These are phyloP conservation scores for Dolichopus griseipennis DNA, from an alignment of 2,888 invertebrate genomes.

Conservation along the genomic window DNA sequence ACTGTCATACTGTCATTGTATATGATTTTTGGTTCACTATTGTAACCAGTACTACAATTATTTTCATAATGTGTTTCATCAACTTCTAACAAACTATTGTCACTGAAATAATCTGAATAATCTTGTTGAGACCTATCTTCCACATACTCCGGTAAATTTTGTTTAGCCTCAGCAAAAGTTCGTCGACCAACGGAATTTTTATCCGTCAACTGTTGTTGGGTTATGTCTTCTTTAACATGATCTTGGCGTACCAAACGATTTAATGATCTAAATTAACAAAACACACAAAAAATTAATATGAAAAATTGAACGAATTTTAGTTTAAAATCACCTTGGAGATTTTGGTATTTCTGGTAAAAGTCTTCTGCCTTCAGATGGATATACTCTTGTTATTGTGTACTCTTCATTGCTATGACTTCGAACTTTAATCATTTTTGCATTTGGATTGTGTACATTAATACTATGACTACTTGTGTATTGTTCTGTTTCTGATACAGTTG, in stretches of 20 bases:
- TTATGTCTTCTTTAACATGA: conserved; percentile 36
- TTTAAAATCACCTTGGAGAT: conserved; percentile 27
- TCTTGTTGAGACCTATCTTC: conserved; percentile 29
- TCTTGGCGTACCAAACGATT: conserved; percentile 40
- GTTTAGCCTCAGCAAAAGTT: conserved; percentile 41
- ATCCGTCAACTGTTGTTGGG: conserved; percentile 19
- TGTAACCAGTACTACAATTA: conserved; percentile 34
- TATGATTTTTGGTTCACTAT: conserved; percentile 39
- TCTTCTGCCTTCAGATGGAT: conserved; percentile 32
- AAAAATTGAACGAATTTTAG: neutral
- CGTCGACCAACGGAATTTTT: conserved; percentile 24
- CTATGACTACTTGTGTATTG: conserved; percentile 41
- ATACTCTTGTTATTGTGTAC: conserved; percentile 35
- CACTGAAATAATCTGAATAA: conserved; percentile 35
- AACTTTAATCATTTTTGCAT: conserved; percentile 42
- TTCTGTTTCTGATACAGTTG: conserved; percentile 34
- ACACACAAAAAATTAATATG: conserved; percentile 12
- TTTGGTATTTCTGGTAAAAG: conserved; percentile 40
- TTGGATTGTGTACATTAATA: conserved; percentile 38
- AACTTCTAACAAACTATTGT: conserved; percentile 36
- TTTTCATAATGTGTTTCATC: conserved; percentile 40
- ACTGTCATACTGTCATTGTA: conserved; percentile 34
- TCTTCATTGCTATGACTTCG: conserved; percentile 43
- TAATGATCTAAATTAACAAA: conserved; percentile 31
- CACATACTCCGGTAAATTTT: conserved; percentile 35